Conservation (phyloP, 2,888 invertebrate species). For the Orthonychiurus folsomi region DNA sequence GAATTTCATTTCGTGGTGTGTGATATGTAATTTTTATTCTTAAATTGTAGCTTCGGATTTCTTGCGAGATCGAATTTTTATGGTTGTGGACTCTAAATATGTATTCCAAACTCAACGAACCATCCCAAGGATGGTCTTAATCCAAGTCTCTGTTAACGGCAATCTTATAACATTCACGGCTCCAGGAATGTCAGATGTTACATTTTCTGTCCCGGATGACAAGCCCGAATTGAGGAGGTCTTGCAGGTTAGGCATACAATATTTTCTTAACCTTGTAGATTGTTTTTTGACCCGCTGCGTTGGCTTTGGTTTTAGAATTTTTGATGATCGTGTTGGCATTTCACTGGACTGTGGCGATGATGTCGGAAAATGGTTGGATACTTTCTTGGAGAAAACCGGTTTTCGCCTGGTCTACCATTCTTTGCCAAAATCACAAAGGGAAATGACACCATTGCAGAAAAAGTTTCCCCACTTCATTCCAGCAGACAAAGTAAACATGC, state of each 20-base stretch:
- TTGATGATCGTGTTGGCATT: slow-evolving; percentile 42
- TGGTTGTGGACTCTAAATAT: slow-evolving; percentile 31
- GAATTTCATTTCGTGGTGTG: too few relatives aligned
- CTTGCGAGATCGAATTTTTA: slow-evolving; percentile 33
- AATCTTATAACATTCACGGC: slow-evolving; percentile 34
- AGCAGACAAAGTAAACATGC: slow-evolving; percentile 29
- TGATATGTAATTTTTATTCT: slow-evolving; percentile 3
- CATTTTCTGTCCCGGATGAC: slow-evolving; percentile 33
- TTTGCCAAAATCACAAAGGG: slow-evolving; percentile 26
- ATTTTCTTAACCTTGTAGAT: slow-evolving; percentile 15
- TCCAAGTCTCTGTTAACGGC: slow-evolving; percentile 24
- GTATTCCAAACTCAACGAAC: slow-evolving; percentile 36
- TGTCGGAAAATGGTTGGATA: slow-evolving; percentile 46
- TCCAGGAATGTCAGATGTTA: slow-evolving; percentile 22
- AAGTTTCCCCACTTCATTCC: slow-evolving; percentile 33
- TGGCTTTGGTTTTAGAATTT: slow-evolving; percentile 24
- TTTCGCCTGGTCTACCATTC: slow-evolving; percentile 30
- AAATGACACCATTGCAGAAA: slow-evolving; percentile 24
- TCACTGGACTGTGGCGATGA: slow-evolving; percentile 47
- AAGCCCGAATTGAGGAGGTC: slow-evolving; percentile 17
- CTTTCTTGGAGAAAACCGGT: slow-evolving; percentile 29
- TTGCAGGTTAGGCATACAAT: slow-evolving; percentile 18
- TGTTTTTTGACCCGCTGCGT: background rate
- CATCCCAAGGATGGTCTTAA: slow-evolving; percentile 34
- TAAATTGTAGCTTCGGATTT: slow-evolving; percentile 20